Evolutionary conservation across 2,113 vertebrate species (phyloP).

Genomic region (Telmatochromis brichardi): DNA sequence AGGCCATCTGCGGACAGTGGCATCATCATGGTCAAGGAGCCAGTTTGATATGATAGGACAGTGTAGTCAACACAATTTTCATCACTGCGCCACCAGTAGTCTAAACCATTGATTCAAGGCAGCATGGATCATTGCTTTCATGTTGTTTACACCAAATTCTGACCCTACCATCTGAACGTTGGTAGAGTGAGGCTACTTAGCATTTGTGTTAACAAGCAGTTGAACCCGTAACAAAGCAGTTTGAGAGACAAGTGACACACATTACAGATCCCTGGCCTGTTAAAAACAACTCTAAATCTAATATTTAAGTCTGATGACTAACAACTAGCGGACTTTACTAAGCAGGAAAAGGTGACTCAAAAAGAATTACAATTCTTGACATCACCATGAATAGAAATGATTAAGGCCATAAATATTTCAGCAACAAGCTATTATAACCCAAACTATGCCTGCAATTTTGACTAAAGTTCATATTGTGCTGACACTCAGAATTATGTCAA

Average conservation of each 20-base stretch:
- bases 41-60: neutral
- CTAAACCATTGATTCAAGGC: neutral
- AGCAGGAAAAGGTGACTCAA: neutral
- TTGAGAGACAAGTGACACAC: neutral
- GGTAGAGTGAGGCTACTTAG: neutral
- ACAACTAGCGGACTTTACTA: neutral
- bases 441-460: neutral
- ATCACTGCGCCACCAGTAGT: neutral
- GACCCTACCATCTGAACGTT: neutral
- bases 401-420: neutral
- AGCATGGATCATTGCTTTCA: neutral
- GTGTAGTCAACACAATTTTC: neutral
- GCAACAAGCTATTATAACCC: neutral
- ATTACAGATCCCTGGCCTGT: neutral
- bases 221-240: neutral
- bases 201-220: neutral
- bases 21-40: neutral
- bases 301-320: neutral
- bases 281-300: neutral
- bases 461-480: neutral
- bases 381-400: neutral
- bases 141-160: neutral
- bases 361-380: neutral
- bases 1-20: neutral
- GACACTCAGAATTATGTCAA: neutral